Evolutionary conservation across 2,797 vertebrate genomes (phyloP), one percentile per base, ranked within the genome.

Genomic region (Characodon lateralis): DNA sequence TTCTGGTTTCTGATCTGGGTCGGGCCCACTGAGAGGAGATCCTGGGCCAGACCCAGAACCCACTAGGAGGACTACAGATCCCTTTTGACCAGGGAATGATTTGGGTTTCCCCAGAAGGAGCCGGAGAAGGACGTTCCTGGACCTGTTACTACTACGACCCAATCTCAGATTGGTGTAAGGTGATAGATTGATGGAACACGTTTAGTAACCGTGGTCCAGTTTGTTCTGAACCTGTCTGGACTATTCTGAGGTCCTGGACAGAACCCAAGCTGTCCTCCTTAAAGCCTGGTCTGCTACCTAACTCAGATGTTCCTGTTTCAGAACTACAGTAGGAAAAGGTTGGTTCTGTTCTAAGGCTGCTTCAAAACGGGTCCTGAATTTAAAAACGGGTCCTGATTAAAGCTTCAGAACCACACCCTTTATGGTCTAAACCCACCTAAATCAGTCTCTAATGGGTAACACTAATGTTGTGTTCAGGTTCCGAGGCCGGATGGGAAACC

Each of bases 401-500:
- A 59, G 13, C 56, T 28, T 26, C 26, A 28, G 56, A 28, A 59
- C 56, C 56, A 35, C 35, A 35, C 4, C 35, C 35, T 35, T 35
- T 35, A 35, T 35, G 35, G 35, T 35, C 35, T 35, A 35, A 66
- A 66, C 63, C 12, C 4, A 1, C 31, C 31, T 2, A 39, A 41
- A 2, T 41, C 16, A 6, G 20, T 7, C 71, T 24, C 31, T 39
- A 14, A 5, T 5, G 0, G 12, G 58, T 59, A 14, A 26, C n/a
- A 2, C 68, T 46, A 22, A 18, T 41, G 4, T 68, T 68, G 55
- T 35, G 55, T 71, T 50, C 65, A 99, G 98, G 97, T 99, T 46
- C 97, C 97, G 1, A 94, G 97, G 35, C 96, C 98, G 0, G 96
- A 99, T 1, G 94, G 94, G 0, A 97, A 95, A 56, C 77, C 91